These are phyloP conservation scores for Schizotus pectinicornis DNA, from an alignment of 2,888 invertebrate species.

Conservation along the genomic window DNA sequence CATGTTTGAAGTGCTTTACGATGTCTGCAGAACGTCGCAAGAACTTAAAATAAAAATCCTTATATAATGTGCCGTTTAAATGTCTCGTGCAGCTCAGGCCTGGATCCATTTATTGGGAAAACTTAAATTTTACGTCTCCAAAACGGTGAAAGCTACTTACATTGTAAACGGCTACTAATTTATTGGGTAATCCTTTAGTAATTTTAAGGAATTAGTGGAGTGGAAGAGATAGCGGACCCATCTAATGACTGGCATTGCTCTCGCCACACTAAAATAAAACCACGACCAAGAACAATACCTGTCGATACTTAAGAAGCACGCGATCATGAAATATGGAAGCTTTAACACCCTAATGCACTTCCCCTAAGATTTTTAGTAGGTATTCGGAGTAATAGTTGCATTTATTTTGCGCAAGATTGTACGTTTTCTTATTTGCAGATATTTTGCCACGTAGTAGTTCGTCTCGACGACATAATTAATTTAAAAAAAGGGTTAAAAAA, in stretches of 20 bases:
- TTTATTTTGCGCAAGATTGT: too few relatives aligned
- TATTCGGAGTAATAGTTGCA: too few relatives aligned
- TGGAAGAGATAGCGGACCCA: conserved; percentile 21
- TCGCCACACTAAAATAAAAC: background rate
- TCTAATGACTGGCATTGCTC: background rate
- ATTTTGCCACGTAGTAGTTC: too few relatives aligned
- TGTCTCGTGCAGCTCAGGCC: background rate
- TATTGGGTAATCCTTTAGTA: conserved; percentile 9
- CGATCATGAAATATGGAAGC: conserved; percentile 14
- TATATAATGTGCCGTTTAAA: conserved; percentile 8
- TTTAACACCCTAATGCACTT: background rate
- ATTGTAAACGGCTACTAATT: background rate
- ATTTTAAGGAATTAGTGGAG: conserved; percentile 12
- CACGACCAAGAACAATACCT: conserved; percentile 20
- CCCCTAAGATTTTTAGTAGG: too few relatives aligned
- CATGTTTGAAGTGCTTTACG: conserved; percentile 22
- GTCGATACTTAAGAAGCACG: background rate
- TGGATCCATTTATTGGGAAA: too few relatives aligned
- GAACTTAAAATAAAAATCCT: conserved; percentile 14
- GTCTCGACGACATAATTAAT: too few relatives aligned
- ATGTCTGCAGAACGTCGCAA: conserved; percentile 12
- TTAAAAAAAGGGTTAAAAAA: too few relatives aligned
- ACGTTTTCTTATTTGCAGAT: too few relatives aligned
- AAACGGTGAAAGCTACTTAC: too few relatives aligned
- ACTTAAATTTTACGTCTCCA: too few relatives aligned